These are phyloP conservation scores for Darevskia nairensis DNA, from an alignment of 2,797 vertebrate species.

Conservation along the genomic window DNA sequence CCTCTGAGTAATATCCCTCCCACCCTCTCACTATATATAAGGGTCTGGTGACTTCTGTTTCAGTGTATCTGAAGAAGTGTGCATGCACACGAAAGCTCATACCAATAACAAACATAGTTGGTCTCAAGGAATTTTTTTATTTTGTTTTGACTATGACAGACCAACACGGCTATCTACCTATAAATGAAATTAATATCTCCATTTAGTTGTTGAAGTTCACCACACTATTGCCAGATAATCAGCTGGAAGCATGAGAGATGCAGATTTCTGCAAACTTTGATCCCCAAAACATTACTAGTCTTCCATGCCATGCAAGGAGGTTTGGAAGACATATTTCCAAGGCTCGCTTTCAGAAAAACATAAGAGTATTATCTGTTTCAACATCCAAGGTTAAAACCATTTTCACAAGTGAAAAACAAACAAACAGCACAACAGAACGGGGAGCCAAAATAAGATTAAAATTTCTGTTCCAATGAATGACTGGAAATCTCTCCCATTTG, in stretches of 20 bases:
- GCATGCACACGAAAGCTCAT: too few relatives aligned
- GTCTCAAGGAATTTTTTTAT: too few relatives aligned
- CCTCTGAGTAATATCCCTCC: too few relatives aligned
- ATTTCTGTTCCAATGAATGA: constrained; percentile 34
- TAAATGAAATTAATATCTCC: neutral
- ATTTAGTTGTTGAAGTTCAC: neutral
- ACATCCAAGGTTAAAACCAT: constrained; percentile 5
- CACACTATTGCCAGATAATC: neutral
- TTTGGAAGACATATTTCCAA: neutral
- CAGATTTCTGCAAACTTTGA: neutral
- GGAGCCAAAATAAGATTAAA: neutral
- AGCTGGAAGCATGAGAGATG: neutral
- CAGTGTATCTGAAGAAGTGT: too few relatives aligned
- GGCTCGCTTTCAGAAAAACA: neutral
- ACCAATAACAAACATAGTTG: too few relatives aligned
- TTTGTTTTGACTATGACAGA: too few relatives aligned
- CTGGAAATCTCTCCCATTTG: neutral
- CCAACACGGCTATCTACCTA: too few relatives aligned
- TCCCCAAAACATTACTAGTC: neutral
- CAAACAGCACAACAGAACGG: neutral
- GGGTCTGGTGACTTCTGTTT: too few relatives aligned
- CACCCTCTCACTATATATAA: too few relatives aligned
- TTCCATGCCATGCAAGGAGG: neutral
- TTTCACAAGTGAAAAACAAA: constrained; percentile 20
- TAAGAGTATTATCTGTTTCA: neutral